These are phyloP conservation scores for Epistrophella euchroma DNA, from an alignment of 2,888 invertebrate species.

Conservation along the genomic window DNA sequence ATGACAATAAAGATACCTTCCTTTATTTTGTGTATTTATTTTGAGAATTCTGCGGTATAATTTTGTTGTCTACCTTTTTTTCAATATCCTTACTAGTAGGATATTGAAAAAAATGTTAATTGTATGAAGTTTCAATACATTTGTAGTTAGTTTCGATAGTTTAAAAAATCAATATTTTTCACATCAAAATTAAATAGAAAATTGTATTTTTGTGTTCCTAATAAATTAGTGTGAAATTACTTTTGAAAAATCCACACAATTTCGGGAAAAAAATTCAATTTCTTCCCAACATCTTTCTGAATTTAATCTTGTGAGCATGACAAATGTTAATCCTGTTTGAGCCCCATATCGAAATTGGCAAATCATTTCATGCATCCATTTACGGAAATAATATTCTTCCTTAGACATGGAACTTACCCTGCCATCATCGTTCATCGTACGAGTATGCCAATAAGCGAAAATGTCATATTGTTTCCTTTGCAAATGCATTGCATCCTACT, in stretches of 20 bases:
- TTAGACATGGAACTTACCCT: background rate
- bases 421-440: background rate
- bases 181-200: background rate
- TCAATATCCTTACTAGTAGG: no score
- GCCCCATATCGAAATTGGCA: constrained; percentile 3
- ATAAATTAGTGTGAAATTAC: constrained; percentile 56
- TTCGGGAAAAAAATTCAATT: background rate
- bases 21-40: no score
- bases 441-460: constrained; percentile 10
- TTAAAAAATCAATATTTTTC: background rate
- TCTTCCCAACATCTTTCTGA: background rate
- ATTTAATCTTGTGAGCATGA: constrained; percentile 52
- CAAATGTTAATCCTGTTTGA: constrained; percentile 47
- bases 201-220: background rate
- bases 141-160: background rate
- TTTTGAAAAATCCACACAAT: constrained; percentile 16
- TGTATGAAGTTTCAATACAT: no score
- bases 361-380: constrained; percentile 51
- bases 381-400: constrained; percentile 15
- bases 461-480: constrained; percentile 57
- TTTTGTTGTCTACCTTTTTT: no score
- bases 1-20: no score
- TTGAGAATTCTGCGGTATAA: no score
- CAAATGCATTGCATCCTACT: constrained; percentile 16
- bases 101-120: no score